These are phyloP conservation scores for Nudaria mundana DNA, from an alignment of 2,888 invertebrate species.

Conservation along the genomic window DNA sequence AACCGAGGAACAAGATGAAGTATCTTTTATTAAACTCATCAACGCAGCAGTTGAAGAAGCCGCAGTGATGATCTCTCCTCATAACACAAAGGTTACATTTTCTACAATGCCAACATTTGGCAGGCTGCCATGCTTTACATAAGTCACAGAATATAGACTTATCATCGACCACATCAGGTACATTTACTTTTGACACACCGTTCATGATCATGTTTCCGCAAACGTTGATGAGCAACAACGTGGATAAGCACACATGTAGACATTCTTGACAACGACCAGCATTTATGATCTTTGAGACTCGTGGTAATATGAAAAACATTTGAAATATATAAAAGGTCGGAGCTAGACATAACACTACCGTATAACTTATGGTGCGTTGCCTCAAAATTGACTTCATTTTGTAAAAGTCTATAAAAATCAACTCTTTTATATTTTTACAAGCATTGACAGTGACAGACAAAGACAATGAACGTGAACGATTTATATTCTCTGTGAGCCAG, in stretches of 20 bases:
- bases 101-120: conserved; percentile 92
- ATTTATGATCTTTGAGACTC: conserved; percentile 35
- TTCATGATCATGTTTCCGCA: conserved; percentile 55
- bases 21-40: conserved; percentile 91
- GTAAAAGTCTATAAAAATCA: too few relatives aligned
- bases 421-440: too few relatives aligned
- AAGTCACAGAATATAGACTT: conserved; percentile 82
- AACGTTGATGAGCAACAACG: conserved; percentile 53
- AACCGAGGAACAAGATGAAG: conserved; percentile 86
- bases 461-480: too few relatives aligned
- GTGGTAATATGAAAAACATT: conserved; percentile 47
- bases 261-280: conserved; percentile 34
- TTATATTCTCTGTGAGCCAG: too few relatives aligned
- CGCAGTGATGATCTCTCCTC: conserved; percentile 91
- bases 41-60: conserved; percentile 91
- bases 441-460: too few relatives aligned
- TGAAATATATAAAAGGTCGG: conserved; percentile 51
- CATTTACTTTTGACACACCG: conserved; percentile 43
- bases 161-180: conserved; percentile 21
- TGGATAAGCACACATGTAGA: conserved; percentile 40
- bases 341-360: conserved; percentile 33
- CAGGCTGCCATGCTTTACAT: conserved; percentile 84
- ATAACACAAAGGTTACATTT: conserved; percentile 90
- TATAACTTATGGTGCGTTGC: too few relatives aligned
- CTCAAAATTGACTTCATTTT: too few relatives aligned